phyloP scores from a whole-genome alignment of 2,797 vertebrate species.

The Trachurus trachurus region DNA sequence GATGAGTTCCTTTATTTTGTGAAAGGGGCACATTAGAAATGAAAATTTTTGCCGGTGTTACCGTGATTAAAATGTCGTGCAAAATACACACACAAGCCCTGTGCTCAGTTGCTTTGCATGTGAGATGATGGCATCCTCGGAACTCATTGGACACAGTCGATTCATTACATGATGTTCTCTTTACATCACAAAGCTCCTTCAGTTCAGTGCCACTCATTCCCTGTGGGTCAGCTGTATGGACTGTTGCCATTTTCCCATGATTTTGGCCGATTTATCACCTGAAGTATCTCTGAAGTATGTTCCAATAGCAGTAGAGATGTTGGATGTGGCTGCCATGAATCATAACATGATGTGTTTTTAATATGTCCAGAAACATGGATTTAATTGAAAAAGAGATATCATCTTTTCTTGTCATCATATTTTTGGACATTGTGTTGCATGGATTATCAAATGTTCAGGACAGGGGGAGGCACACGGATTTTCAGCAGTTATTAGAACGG shows the following conservation, averaged over 20 bases:
- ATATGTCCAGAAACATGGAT: neutral
- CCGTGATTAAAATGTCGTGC: neutral
- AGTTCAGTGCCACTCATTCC: constrained; percentile 12
- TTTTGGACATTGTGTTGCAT: neutral
- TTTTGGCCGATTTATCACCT: neutral
- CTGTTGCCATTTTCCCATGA: neutral
- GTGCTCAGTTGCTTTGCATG: neutral
- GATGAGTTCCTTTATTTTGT: neutral
- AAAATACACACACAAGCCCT: neutral
- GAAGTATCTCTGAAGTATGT: neutral
- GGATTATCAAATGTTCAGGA: neutral
- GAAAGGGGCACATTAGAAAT: neutral
- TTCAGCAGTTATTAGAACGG: neutral
- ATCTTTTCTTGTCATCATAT: neutral
- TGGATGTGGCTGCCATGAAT: neutral
- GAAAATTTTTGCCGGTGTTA: neutral
- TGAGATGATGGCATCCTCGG: neutral
- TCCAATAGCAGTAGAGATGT: neutral
- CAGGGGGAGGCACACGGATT: neutral
- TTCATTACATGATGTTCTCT: constrained; percentile 1
- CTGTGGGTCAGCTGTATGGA: neutral
- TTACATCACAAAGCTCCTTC: neutral
- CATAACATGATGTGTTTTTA: neutral
- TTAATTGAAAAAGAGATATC: neutral
- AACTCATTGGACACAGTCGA: neutral